These are phyloP conservation scores for Corydoras maculifer DNA, from an alignment of 2,113 vertebrate genomes.

Conservation along the genomic window DNA sequence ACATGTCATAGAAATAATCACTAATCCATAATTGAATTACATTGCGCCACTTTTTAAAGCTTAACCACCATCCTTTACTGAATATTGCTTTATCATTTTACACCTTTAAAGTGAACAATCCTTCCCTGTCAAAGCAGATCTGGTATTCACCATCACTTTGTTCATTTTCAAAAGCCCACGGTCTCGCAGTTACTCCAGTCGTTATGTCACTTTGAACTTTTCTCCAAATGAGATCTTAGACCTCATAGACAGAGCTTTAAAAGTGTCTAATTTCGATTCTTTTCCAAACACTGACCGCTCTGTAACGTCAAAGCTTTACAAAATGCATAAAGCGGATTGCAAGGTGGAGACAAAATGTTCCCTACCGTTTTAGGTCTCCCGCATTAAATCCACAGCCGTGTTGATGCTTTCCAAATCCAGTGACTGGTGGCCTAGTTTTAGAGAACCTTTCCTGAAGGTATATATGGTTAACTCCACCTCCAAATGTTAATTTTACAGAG, in stretches of 20 bases:
- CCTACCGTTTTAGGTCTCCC: too few species aligned
- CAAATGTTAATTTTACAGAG: slow-evolving; percentile 25
- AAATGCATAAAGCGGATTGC: slow-evolving; percentile 4
- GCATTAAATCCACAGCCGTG: slow-evolving; percentile 28
- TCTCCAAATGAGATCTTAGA: slow-evolving; percentile 5
- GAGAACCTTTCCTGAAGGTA: slow-evolving; percentile 28
- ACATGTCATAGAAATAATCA: too few species aligned
- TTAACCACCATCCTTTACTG: too few species aligned
- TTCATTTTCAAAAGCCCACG: slow-evolving; percentile 9
- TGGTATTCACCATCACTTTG: slow-evolving; percentile 7
- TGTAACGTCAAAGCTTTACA: neutral
- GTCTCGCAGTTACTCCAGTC: slow-evolving; percentile 3
- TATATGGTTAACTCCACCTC: slow-evolving; percentile 33
- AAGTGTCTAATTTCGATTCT: neutral
- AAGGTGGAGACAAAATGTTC: neutral
- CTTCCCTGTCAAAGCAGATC: neutral
- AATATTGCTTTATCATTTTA: too few species aligned
- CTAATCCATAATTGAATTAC: too few species aligned
- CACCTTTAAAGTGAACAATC: neutral
- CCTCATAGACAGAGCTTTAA: neutral
- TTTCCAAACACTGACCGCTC: slow-evolving; percentile 7
- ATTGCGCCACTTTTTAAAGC: too few species aligned
- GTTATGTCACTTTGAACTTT: neutral
- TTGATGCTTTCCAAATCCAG: slow-evolving; percentile 15
- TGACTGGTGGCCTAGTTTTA: slow-evolving; percentile 37